phyloP scores from a whole-genome alignment of 2,888 invertebrate genomes.

The Vannuccia rotundouncinata region DNA sequence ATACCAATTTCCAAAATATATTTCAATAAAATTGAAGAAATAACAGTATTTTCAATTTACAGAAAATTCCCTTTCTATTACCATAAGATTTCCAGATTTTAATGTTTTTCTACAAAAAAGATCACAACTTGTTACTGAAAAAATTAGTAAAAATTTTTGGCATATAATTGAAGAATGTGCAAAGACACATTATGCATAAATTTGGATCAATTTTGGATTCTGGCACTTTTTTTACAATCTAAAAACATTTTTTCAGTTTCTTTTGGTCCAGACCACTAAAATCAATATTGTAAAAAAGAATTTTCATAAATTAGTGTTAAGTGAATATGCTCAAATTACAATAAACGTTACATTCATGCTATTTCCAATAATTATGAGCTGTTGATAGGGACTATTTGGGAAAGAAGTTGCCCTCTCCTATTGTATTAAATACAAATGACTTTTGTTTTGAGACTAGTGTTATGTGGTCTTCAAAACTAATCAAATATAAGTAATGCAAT shows the following conservation, averaged over 20 bases:
- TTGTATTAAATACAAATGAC: too few relatives aligned
- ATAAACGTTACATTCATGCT: too few relatives aligned
- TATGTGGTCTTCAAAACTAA: too few relatives aligned
- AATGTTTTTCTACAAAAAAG: background rate
- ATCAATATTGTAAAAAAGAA: background rate
- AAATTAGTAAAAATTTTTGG: background rate
- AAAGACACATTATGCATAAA: conserved; percentile 1
- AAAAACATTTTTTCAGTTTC: background rate
- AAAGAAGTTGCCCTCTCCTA: too few relatives aligned
- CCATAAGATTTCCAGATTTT: background rate
- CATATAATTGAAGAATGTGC: background rate
- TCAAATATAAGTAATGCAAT: too few relatives aligned
- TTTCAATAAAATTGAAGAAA: conserved; percentile 9
- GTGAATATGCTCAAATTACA: too few relatives aligned
- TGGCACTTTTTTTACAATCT: background rate
- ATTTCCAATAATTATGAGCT: too few relatives aligned
- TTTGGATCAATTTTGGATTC: background rate
- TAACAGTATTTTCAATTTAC: conserved; percentile 20
- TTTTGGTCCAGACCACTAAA: background rate
- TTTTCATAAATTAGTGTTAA: too few relatives aligned
- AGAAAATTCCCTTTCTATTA: conserved; percentile 10
- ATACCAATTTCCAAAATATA: background rate
- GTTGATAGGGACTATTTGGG: too few relatives aligned
- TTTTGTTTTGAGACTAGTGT: too few relatives aligned
- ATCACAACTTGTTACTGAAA: background rate